A percentile compares a stretch with the other conserved stretches of the same genome.
phyloP scores from a whole-genome alignment of 2,113 vertebrate species.

The Rhagologus leucostigma region DNA sequence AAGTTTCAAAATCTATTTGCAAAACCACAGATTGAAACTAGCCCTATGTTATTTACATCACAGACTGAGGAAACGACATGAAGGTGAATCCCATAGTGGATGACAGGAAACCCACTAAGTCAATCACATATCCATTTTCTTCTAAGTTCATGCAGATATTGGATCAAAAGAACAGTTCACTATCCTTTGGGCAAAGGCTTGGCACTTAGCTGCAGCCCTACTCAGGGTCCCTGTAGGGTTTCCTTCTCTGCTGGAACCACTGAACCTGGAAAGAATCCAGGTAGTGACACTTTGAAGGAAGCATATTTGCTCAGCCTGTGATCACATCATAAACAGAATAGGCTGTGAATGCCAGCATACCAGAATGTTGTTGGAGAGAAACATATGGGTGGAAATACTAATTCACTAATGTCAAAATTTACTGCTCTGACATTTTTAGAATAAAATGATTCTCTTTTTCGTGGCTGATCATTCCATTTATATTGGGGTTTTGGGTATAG shows the following conservation, averaged over 20 bases:
- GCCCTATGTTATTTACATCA: not conserved
- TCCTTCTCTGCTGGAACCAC: not conserved
- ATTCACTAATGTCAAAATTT: not conserved
- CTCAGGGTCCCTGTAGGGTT: not conserved
- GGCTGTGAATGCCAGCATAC: not conserved
- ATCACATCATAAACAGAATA: slow-evolving; percentile 20
- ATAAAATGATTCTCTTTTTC: not conserved
- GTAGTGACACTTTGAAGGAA: slow-evolving; percentile 12
- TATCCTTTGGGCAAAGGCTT: not conserved
- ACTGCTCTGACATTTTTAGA: not conserved
- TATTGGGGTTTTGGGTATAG: not conserved
- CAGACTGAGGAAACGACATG: not conserved
- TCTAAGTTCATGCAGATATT: not conserved
- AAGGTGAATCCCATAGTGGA: not conserved
- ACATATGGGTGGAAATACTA: slow-evolving; percentile 38
- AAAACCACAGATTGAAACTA: not conserved
- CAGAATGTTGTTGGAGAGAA: slow-evolving; percentile 48
- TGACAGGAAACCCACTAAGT: not conserved
- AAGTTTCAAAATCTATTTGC: not conserved
- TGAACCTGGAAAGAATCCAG: not conserved
- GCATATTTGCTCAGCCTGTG: not conserved
- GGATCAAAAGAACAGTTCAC: not conserved
- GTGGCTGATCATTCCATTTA: not conserved
- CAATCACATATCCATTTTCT: not conserved
- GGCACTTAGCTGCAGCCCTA: not conserved